Percentiles rank a stretch among this genome's conserved stretches.
Conservation (phyloP, 2,888 invertebrate genomes). For the Dynastes tityus region DNA sequence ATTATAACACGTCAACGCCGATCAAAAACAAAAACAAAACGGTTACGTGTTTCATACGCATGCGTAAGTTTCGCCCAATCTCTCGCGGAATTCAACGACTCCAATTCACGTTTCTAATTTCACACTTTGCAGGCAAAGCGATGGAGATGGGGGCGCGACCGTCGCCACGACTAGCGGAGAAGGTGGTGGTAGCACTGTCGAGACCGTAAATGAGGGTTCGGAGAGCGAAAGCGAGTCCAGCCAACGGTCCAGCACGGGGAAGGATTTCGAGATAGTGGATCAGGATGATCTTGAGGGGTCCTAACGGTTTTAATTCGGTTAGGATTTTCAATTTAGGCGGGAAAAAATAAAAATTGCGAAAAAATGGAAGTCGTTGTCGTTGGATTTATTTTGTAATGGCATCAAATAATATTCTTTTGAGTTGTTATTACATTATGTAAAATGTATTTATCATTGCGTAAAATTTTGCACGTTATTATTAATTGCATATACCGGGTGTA, state of each 20-base stretch:
- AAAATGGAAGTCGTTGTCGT: background rate
- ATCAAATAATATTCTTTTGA: background rate
- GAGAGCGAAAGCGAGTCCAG: slow-evolving; percentile 89
- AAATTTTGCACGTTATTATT: background rate
- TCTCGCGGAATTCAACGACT: slow-evolving; percentile 3
- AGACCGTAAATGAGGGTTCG: slow-evolving; percentile 70
- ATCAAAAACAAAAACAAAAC: background rate
- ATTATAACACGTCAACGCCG: background rate
- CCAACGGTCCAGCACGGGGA: slow-evolving; percentile 86
- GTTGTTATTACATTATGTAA: background rate
- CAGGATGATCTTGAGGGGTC: slow-evolving; percentile 75
- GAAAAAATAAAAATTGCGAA: background rate
- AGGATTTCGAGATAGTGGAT: slow-evolving; percentile 92
- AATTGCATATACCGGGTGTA: background rate
- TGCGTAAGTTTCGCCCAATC: slow-evolving; percentile 25
- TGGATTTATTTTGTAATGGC: background rate
- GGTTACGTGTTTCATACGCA: slow-evolving; percentile 3
- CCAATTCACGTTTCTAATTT: slow-evolving; percentile 14
- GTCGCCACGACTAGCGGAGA: slow-evolving; percentile 19
- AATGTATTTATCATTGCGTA: background rate
- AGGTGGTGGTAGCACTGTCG: slow-evolving; percentile 45
- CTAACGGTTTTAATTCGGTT: background rate
- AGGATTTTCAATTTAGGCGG: no score
- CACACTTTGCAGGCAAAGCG: slow-evolving; percentile 50
- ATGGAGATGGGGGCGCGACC: slow-evolving; percentile 9